phyloP scores from a whole-genome alignment of 35 echinoderm and acorn worm species.

The Amphiura filiformis region DNA sequence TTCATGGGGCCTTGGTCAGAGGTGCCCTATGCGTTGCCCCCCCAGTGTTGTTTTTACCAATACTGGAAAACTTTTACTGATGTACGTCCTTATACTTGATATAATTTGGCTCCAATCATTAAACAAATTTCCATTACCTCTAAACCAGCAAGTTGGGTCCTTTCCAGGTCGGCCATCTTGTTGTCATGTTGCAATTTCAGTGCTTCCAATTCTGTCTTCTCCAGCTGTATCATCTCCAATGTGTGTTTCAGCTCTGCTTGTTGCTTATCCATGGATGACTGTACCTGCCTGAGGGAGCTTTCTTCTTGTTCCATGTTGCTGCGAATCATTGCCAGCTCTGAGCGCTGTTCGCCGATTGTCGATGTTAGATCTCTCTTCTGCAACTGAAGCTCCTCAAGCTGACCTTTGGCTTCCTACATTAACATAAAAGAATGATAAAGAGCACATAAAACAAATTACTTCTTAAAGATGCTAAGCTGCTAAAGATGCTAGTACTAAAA shows the following conservation, averaged over 20 bases:
- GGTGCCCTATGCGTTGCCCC: too few species aligned
- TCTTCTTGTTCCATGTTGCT: slow-evolving; percentile 36
- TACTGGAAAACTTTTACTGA: too few species aligned
- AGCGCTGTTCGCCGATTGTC: slow-evolving; percentile 16
- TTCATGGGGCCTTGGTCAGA: too few species aligned
- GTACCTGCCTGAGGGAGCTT: slow-evolving; percentile 32
- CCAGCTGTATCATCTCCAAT: slow-evolving; percentile 94
- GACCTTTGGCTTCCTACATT: slow-evolving; percentile 76
- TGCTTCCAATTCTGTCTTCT: slow-evolving; percentile 95
- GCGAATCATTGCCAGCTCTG: slow-evolving; percentile 35
- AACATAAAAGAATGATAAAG: too few species aligned
- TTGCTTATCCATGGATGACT: slow-evolving; percentile 66
- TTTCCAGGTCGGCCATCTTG: slow-evolving; percentile 81
- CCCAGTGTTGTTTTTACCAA: too few species aligned
- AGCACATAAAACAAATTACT: too few species aligned
- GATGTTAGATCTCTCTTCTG: slow-evolving; percentile 44
- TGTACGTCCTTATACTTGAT: too few species aligned
- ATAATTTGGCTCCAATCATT: too few species aligned
- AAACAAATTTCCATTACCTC: too few species aligned
- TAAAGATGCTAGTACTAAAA: too few species aligned
- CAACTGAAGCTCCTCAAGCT: slow-evolving; percentile 39
- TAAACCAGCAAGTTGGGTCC: slow-evolving; percentile 78
- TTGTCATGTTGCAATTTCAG: slow-evolving; percentile 78
- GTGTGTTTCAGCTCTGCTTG: slow-evolving; percentile 88
- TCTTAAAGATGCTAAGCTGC: too few species aligned